Percentiles rank a stretch among this genome's conserved stretches.
These are phyloP conservation scores for Zoanthus sansibaricus DNA, from an alignment of 92 coral and sea anemone genomes.

Conservation along the genomic window DNA sequence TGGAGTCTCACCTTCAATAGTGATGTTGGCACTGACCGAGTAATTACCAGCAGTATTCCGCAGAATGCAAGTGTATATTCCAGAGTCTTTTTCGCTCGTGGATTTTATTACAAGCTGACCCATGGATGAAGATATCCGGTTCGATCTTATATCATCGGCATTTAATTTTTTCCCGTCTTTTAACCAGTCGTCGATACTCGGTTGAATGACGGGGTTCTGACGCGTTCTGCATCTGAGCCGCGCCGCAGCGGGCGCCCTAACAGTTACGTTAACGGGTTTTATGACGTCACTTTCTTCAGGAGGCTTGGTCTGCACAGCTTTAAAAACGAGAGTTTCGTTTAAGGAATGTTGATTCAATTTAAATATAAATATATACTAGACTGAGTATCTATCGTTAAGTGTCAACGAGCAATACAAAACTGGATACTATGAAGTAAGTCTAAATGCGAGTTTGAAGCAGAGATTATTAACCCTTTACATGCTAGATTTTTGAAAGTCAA, in stretches of 20 bases:
- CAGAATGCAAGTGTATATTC: constrained; percentile 31
- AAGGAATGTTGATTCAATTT: no score
- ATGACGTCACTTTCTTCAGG: background rate
- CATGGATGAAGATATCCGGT: constrained; percentile 32
- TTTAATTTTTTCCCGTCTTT: constrained; percentile 17
- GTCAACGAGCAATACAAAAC: no score
- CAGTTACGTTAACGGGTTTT: constrained; percentile 13
- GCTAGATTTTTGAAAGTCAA: no score
- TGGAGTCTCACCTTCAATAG: constrained; percentile 9
- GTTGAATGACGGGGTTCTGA: constrained; percentile 30
- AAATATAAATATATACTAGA: no score
- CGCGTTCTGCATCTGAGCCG: constrained; percentile 44
- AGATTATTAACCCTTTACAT: no score
- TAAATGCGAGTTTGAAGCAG: no score
- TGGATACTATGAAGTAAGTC: no score
- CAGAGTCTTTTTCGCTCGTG: constrained; percentile 29
- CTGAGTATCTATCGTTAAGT: no score
- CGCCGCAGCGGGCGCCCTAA: constrained; percentile 18
- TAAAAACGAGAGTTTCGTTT: background rate
- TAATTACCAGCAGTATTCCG: constrained; percentile 19
- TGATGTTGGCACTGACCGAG: constrained; percentile 11
- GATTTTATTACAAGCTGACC: constrained; percentile 37
- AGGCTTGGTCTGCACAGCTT: constrained; percentile 31
- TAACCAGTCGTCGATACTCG: constrained; percentile 26
- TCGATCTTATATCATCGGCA: background rate